Base-by-base conservation (phyloP, 1,140 invertebrate species). In the Oncopeltus fasciatus region DNA sequence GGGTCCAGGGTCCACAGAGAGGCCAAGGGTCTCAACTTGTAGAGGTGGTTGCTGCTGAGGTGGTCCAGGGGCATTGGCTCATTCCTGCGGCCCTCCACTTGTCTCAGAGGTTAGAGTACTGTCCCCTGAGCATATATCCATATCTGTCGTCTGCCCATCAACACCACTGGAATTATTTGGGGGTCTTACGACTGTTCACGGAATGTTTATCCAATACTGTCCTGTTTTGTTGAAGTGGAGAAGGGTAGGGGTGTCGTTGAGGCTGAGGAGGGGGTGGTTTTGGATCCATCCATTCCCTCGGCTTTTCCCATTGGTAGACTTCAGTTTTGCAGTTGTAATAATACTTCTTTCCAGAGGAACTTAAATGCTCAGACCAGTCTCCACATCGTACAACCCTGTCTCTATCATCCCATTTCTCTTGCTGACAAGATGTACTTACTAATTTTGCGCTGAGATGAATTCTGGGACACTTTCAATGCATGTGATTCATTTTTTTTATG, bases 261-360 rank as follows among this genome's bases (percentile, higher is more conserved):
- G 31, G 51, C 44, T 60, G 59, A 14, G 24, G n/a, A 29, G 49
- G 18, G 46, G 49, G 59, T 43, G 31, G 59, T 12, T 31, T 33
- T 29, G 59, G 58, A 20, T 88, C 86, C 49, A 87, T 76, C 92
- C 92, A 95, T 76, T 96, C 93, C 71, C 90, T 83, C 67, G 95
- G 95, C 74, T 95, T 96, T 73, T 96, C 93, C 94, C 95, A 98
- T 74, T 96, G 92, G 67, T 93, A 97, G 65, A 95, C 88, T 81
- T 95, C 93, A 68, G 91, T 95, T 77, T 91, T 92, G 79, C 88
- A 92, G 78, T 98, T 97, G 78, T 96, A 98, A 79, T 96, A 98
- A 84, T 97, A 98, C 78, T 90, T 91, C 76, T 91, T 91, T 63
- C 90, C 90, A 20, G 91, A 93, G 60, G 92, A 95, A 80, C 92